Percentiles rank a stretch among this genome's conserved stretches.
Evolutionary conservation across 1,140 invertebrate genomes (phyloP).

Genomic region (Lithobius niger): DNA sequence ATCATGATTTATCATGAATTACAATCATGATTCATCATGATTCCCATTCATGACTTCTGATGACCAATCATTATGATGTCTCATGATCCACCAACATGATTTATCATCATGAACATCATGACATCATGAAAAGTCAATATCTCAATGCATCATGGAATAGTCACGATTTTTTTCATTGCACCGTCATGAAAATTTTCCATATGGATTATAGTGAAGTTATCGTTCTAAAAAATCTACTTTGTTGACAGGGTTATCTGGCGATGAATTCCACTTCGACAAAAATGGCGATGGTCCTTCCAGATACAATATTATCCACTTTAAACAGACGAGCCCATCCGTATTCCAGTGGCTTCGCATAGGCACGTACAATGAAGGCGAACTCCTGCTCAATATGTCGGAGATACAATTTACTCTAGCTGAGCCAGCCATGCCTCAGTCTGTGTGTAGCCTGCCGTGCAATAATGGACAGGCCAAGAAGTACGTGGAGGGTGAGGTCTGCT

Average conservation of each 20-base stretch:
- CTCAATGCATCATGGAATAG: no score
- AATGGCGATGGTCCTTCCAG: slow-evolving; percentile 84
- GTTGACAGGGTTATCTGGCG: slow-evolving; percentile 75
- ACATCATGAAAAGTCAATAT: no score
- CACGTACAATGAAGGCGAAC: slow-evolving; percentile 59
- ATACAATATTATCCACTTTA: slow-evolving; percentile 92
- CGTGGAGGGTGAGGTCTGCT: slow-evolving; percentile 80
- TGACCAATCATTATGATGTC: no score
- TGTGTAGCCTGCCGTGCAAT: slow-evolving; percentile 75
- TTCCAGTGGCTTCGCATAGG: slow-evolving; percentile 79
- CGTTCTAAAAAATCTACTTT: no score
- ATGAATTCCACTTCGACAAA: slow-evolving; percentile 73
- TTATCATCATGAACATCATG: no score
- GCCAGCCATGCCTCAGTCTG: slow-evolving; percentile 63
- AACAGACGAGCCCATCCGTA: slow-evolving; percentile 53
- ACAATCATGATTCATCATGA: no score
- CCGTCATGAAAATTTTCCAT: no score
- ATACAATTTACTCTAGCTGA: slow-evolving; percentile 65
- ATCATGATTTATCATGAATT: no score
- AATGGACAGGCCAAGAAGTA: slow-evolving; percentile 79
- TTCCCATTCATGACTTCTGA: no score
- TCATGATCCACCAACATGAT: no score
- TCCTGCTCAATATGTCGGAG: slow-evolving; percentile 68
- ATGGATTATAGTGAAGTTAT: no score
- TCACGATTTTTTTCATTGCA: no score